Conservation (phyloP, 2,888 invertebrate species). For the Chloroclysta siterata region DNA sequence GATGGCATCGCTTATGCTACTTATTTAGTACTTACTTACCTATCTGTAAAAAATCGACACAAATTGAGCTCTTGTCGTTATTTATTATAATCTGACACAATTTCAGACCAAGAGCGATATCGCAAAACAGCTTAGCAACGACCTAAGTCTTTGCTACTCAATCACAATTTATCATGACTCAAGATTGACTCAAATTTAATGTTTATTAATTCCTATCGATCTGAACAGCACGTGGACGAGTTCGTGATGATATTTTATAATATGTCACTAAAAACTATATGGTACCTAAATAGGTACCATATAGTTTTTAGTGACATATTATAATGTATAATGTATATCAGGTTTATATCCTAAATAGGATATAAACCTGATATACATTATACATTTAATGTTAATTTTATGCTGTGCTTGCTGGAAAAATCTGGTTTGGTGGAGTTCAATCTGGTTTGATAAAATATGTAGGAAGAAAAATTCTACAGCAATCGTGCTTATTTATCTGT, state of each 20-base stretch:
- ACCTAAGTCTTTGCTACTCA: background rate
- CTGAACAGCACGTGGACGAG: background rate
- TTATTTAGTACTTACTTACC: no score
- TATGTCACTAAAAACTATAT: no score
- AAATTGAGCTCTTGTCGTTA: no score
- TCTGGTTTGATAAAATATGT: background rate
- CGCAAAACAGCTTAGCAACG: slow-evolving; percentile 5
- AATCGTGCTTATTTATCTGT: no score
- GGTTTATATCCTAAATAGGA: no score
- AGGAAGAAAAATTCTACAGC: background rate
- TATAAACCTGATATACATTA: background rate
- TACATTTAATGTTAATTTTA: background rate
- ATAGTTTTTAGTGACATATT: no score
- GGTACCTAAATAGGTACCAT: no score
- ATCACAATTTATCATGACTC: slow-evolving; percentile 10
- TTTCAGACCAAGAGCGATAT: background rate
- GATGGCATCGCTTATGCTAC: no score
- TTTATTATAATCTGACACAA: background rate
- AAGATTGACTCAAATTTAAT: slow-evolving; percentile 3
- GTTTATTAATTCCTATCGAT: background rate
- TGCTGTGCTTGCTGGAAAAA: background rate
- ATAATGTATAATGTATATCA: no score
- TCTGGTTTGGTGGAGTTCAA: background rate
- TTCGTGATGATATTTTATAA: slow-evolving; percentile 1
- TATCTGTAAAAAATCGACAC: no score